phyloP scores from a whole-genome alignment of 2,888 invertebrate genomes.

The Epistrophella euchroma region DNA sequence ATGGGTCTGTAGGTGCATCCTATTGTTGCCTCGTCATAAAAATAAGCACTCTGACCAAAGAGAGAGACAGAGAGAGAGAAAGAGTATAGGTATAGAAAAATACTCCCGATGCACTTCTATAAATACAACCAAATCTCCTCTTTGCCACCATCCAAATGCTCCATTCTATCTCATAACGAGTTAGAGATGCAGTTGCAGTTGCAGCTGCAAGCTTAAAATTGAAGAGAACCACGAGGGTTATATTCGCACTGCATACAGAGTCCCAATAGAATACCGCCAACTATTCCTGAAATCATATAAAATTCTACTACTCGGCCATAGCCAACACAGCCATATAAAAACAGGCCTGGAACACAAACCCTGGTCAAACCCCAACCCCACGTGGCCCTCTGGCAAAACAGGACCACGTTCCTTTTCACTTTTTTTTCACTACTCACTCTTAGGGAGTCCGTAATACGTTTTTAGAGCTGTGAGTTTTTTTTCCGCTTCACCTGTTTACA shows the following conservation, averaged over 20 bases:
- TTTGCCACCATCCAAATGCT: constrained; percentile 45
- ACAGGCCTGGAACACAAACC: constrained; percentile 45
- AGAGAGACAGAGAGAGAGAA: constrained; percentile 11
- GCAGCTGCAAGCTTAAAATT: constrained; percentile 75
- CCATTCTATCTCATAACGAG: constrained; percentile 81
- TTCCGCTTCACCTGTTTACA: constrained; percentile 29
- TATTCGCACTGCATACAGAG: constrained; percentile 29
- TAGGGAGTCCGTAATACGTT: constrained; percentile 52
- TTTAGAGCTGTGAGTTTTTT: constrained; percentile 58
- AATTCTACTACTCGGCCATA: constrained; percentile 44
- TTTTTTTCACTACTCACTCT: constrained; percentile 20
- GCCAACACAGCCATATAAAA: constrained; percentile 37
- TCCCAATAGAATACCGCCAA: constrained; percentile 68
- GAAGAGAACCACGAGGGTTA: constrained; percentile 61
- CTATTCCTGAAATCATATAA: constrained; percentile 68
- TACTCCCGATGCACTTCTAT: constrained; percentile 45
- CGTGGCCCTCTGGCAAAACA: neutral
- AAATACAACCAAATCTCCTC: constrained; percentile 37
- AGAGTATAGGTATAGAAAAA: neutral
- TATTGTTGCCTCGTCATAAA: constrained; percentile 69
- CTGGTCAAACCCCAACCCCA: neutral
- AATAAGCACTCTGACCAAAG: constrained; percentile 59
- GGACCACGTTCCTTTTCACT: constrained; percentile 25
- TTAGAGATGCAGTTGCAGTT: constrained; percentile 79
- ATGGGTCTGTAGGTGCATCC: constrained; percentile 62